Conservation (phyloP, 2,888 invertebrate genomes). For the Phoronis australis region DNA sequence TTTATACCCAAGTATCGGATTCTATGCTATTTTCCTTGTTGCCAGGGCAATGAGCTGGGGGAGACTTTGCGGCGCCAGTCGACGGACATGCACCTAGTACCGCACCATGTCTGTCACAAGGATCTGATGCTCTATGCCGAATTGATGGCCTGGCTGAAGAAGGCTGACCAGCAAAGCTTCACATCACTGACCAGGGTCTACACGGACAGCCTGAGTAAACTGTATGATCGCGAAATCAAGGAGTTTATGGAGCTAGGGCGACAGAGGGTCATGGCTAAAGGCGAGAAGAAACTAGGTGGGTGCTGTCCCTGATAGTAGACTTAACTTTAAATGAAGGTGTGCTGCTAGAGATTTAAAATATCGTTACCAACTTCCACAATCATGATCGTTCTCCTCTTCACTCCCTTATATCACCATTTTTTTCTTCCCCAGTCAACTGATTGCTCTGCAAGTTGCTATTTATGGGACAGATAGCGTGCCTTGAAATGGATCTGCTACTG, state of each 20-base stretch:
- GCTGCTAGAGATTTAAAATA: background rate
- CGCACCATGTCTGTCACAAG: constrained; percentile 74
- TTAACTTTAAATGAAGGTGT: no score
- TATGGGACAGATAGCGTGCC: no score
- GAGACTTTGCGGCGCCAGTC: constrained; percentile 57
- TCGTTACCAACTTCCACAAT: background rate
- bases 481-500: no score
- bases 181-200: constrained; percentile 75
- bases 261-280: constrained; percentile 47
- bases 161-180: constrained; percentile 74
- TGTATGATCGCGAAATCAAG: constrained; percentile 80
- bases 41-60: constrained; percentile 69
- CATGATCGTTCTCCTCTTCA: no score
- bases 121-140: constrained; percentile 83
- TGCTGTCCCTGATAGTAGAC: no score
- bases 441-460: no score
- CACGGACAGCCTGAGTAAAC: constrained; percentile 74
- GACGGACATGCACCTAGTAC: constrained; percentile 63
- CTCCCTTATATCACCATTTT: no score
- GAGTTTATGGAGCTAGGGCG: constrained; percentile 73
- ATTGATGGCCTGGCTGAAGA: constrained; percentile 86
- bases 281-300: constrained; percentile 11
- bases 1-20: no score
- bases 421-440: no score
- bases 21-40: no score